Percentiles rank a stretch among this genome's conserved stretches.
phyloP scores from a whole-genome alignment of 2,888 invertebrate species.

The Cryptus viduatorius region DNA sequence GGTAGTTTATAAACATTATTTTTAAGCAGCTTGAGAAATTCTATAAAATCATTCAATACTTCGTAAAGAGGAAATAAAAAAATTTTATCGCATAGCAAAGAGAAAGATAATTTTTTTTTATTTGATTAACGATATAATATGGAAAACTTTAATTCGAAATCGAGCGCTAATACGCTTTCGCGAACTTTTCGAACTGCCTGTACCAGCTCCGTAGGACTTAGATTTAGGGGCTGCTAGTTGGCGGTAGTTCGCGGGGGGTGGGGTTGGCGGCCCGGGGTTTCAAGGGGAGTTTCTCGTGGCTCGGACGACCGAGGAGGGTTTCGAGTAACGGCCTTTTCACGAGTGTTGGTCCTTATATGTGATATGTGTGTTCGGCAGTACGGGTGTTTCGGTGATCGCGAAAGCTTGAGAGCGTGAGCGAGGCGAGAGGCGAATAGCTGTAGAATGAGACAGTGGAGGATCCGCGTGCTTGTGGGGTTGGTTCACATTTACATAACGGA shows the following conservation, averaged over 20 bases:
- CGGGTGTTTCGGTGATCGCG: conserved; percentile 49
- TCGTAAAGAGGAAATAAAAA: too few relatives aligned
- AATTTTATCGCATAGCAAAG: too few relatives aligned
- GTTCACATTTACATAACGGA: conserved; percentile 85
- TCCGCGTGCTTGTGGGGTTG: conserved; percentile 78
- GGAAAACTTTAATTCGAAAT: conserved; percentile 16
- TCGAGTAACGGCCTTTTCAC: conserved; percentile 67
- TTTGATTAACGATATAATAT: not conserved
- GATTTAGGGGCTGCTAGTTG: conserved; percentile 84
- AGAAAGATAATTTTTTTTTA: not conserved
- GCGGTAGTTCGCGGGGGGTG: conserved; percentile 83
- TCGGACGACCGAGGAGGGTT: conserved; percentile 64
- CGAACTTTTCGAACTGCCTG: conserved; percentile 80
- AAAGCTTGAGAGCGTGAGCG: conserved; percentile 58
- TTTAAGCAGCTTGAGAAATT: not conserved
- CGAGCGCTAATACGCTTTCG: conserved; percentile 51
- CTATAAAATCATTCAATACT: not conserved
- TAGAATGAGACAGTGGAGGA: conserved; percentile 70
- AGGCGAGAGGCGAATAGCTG: conserved; percentile 71
- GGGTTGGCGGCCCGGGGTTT: conserved; percentile 70
- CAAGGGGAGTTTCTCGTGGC: conserved; percentile 72
- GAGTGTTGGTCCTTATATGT: conserved; percentile 42
- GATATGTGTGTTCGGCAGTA: conserved; percentile 29
- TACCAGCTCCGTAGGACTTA: conserved; percentile 83
- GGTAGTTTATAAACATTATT: not conserved